These are phyloP conservation scores for Phalanger gymnotis DNA, from an alignment of 2,797 vertebrate species.

Conservation along the genomic window DNA sequence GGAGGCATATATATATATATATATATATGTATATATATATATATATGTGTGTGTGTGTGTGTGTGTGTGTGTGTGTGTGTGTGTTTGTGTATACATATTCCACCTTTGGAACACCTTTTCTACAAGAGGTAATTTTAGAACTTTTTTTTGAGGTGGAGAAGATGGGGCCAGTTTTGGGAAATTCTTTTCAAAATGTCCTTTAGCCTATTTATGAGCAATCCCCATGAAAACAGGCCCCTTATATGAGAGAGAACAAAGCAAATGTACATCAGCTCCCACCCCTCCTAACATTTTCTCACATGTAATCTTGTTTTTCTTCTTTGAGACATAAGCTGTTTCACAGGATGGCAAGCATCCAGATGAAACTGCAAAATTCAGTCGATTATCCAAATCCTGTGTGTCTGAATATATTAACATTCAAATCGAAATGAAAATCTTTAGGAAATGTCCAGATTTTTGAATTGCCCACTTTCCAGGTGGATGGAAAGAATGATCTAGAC, in stretches of 20 bases:
- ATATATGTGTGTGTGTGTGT: too few relatives aligned
- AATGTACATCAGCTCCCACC: conserved; percentile 24
- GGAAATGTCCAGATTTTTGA: not conserved
- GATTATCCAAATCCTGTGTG: conserved; percentile 32
- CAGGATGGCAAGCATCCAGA: conserved; percentile 28
- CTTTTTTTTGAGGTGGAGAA: conserved; percentile 23
- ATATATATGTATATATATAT: too few relatives aligned
- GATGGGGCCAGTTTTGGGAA: conserved; percentile 28
- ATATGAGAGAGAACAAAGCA: conserved; percentile 38
- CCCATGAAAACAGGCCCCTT: conserved; percentile 13
- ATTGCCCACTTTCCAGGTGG: conserved; percentile 32
- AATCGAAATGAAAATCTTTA: conserved; percentile 48
- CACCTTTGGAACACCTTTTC: conserved; percentile 44
- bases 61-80: too few relatives aligned
- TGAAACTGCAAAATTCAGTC: conserved; percentile 43
- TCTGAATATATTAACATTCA: conserved; percentile 10
- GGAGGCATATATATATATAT: too few relatives aligned
- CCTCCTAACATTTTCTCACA: conserved; percentile 35
- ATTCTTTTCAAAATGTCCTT: conserved; percentile 53
- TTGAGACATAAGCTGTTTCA: conserved; percentile 45
- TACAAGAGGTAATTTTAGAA: conserved; percentile 39
- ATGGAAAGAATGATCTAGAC: not conserved
- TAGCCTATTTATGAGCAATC: conserved; percentile 23
- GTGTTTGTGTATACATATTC: too few relatives aligned
- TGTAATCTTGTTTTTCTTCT: conserved; percentile 44